Percentiles rank a stretch among this genome's conserved stretches.
Evolutionary conservation across 2,113 vertebrate genomes (phyloP).

Genomic region (Emydura subglobosa): DNA sequence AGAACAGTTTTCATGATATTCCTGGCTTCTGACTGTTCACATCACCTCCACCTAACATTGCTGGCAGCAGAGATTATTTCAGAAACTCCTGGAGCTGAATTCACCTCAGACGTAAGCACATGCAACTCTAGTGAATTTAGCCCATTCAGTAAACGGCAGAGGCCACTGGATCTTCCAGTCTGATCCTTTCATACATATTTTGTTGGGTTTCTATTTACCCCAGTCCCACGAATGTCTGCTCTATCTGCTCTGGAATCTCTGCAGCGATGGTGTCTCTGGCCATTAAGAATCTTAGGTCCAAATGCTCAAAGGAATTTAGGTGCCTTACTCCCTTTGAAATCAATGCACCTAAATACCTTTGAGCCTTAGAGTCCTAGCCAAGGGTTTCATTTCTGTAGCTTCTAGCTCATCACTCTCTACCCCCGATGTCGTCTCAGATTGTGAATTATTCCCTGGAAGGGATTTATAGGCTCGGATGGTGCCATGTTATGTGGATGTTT

Average conservation of each 20-base stretch:
- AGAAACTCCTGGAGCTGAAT: background rate
- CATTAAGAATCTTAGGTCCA: background rate
- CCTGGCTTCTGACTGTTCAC: background rate
- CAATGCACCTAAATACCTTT: background rate
- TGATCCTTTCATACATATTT: background rate
- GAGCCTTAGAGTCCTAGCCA: background rate
- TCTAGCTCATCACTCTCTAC: background rate
- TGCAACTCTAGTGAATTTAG: background rate
- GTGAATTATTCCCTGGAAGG: background rate
- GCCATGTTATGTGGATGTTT: background rate
- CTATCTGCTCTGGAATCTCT: background rate
- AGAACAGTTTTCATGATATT: background rate
- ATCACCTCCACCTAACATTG: background rate
- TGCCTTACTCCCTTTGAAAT: constrained; percentile 4
- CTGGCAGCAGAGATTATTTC: background rate
- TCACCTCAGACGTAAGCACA: background rate
- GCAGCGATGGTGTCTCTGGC: background rate
- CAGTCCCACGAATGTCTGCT: background rate
- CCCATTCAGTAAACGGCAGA: background rate
- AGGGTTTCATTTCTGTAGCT: background rate
- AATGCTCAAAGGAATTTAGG: background rate
- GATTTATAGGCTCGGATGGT: background rate
- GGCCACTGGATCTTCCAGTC: background rate
- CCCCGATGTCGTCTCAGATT: background rate
- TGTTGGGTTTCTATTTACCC: background rate